Conservation (phyloP, 2,113 vertebrate species). For the Microcebus jonahi region DNA sequence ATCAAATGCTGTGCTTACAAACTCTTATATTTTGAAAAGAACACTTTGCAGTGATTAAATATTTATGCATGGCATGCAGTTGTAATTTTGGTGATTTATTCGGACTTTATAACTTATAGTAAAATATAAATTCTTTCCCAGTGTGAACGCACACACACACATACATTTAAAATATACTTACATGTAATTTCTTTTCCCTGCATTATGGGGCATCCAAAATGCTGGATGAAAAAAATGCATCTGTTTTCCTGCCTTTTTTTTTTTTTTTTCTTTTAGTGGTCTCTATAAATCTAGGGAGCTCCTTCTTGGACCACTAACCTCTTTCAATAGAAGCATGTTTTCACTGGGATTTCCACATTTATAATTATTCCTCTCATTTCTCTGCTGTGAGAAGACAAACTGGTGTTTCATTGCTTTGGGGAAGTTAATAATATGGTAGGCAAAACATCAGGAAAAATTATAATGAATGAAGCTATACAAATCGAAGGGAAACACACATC, state of each 20-base stretch:
- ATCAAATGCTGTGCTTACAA: conserved; percentile 82
- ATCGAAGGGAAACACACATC: conserved; percentile 86
- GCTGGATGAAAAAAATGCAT: conserved; percentile 83
- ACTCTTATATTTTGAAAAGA: conserved; percentile 82
- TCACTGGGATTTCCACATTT: conserved; percentile 90
- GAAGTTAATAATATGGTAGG: conserved; percentile 91
- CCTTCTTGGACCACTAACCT: conserved; percentile 85
- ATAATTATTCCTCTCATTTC: conserved; percentile 90
- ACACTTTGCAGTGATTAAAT: conserved; percentile 83
- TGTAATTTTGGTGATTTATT: conserved; percentile 81
- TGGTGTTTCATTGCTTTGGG: conserved; percentile 89
- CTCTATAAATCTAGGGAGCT: conserved; percentile 86
- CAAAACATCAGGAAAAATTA: conserved; percentile 92
- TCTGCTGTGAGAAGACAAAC: conserved; percentile 88
- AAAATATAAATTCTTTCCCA: conserved; percentile 81
- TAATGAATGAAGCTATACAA: conserved; percentile 92
- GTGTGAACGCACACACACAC: conserved; percentile 47
- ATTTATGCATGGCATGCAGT: conserved; percentile 76
- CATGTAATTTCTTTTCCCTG: conserved; percentile 78
- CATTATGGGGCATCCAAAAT: conserved; percentile 77
- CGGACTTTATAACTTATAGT: conserved; percentile 75
- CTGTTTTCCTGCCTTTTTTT: conserved; percentile 78
- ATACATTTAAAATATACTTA: not conserved
- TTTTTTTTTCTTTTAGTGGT: conserved; percentile 75
- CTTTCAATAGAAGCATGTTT: conserved; percentile 89